These are phyloP conservation scores for Trinectes maculatus DNA, from an alignment of 2,113 vertebrate species.

Conservation along the genomic window DNA sequence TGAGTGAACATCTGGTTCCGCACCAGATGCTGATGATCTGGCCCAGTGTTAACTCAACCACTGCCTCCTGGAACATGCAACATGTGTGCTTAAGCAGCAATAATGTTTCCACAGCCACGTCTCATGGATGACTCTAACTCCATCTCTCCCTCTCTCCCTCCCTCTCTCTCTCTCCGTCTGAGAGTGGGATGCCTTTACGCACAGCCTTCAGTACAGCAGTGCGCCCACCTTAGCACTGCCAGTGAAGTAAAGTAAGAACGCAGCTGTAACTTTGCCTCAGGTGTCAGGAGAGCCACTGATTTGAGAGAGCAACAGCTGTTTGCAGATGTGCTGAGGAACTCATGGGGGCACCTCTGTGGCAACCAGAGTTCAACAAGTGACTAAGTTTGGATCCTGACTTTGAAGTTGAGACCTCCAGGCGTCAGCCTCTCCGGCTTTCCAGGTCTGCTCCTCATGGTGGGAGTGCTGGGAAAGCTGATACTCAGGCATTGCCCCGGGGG, in stretches of 20 bases:
- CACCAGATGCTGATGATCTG: not conserved
- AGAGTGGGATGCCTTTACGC: conserved; percentile 20
- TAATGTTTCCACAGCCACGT: conserved; percentile 5
- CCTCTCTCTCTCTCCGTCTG: conserved; percentile 15
- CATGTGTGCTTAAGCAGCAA: not conserved
- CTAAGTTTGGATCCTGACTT: conserved; percentile 34
- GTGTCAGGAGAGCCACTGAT: not conserved
- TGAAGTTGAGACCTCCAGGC: conserved; percentile 41
- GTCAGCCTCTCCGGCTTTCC: conserved; percentile 19
- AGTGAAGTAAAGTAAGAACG: not conserved
- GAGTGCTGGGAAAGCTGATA: conserved; percentile 47
- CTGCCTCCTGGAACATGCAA: not conserved
- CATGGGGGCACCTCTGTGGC: not conserved
- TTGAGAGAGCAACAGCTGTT: conserved; percentile 16
- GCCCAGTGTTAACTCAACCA: not conserved
- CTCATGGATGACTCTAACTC: conserved; percentile 10
- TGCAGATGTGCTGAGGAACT: conserved; percentile 14
- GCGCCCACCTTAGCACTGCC: conserved; percentile 1
- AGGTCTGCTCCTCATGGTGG: conserved; percentile 32
- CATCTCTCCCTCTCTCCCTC: not conserved
- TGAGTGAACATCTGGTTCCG: conserved; percentile 20
- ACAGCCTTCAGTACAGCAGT: conserved; percentile 14
- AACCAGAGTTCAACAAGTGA: conserved; percentile 37
- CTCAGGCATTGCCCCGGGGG: conserved; percentile 17
- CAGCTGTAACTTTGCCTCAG: not conserved